Evolutionary conservation across 2,888 invertebrate genomes (phyloP), one percentile per base, ranked within the genome.

Genomic region (Eudasyphora cyanicolor): DNA sequence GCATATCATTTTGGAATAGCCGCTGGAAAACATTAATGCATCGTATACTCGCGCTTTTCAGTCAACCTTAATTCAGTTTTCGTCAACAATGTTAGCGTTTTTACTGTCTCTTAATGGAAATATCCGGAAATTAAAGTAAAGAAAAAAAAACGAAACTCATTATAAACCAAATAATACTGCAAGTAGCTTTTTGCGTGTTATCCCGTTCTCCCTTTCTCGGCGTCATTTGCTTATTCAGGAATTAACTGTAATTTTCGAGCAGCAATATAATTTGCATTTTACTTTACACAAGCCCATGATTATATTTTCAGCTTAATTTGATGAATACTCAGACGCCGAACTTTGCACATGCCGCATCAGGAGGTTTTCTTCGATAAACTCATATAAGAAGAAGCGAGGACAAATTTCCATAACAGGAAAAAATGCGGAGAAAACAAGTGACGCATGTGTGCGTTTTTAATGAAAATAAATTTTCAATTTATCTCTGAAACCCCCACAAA

Each of bases 261-360:
- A 27, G 19, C 19, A 57, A 14, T 57, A 27, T 19, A 57, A 57
- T 57, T 57, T 27, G 12, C 57, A 27, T n/a, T 57, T 57, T 27
- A 12, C 57, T 57, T 3, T 27, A n/a, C n/a, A n/a, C n/a, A n/a
- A n/a, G n/a, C 27, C 10, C 57, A 27, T 57, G 27, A 57, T 57
- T 57, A 24, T 12, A 57, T 57, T 57, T 57, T 57, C 57, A 24
- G 57, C 57, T 57, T 27, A 57, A 24, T 19, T 24, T 57, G 57
- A 27, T 57, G 27, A 14, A 12, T 14, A 12, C 57, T 57, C 57
- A 57, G 27, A 57, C 27, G 57, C 12, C 24, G 57, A 1, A 2
- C 4, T 57, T 2, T 57, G 57, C 57, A 14, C 14, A 57, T 21
- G 21, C 1, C 8, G 57, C 27, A 14, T 10, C 24, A 19, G 21